Evolutionary conservation across 2,797 vertebrate species (phyloP).

Genomic region (Microctenopoma stevenorrisi): DNA sequence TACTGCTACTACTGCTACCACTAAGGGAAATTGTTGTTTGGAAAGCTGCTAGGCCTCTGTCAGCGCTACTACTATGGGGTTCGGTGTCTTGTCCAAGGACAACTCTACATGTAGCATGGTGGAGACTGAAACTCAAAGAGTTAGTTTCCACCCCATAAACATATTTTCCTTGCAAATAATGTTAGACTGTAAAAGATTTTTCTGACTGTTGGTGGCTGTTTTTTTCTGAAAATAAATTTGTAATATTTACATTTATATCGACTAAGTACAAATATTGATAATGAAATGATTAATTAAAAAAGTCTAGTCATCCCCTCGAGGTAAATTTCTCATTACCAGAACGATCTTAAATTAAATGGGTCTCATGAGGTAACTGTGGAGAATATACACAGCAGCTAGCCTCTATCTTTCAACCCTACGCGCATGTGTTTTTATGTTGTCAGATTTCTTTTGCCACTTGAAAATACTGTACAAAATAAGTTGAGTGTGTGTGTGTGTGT

Average conservation of each 20-base stretch:
- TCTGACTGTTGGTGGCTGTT: not conserved
- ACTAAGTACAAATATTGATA: not conserved
- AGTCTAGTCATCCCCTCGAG: conserved; percentile 10
- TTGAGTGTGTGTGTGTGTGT: no score
- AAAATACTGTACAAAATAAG: no score
- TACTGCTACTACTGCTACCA: no score
- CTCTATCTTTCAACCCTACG: conserved; percentile 8
- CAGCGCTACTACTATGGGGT: no score
- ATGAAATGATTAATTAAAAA: conserved; percentile 19
- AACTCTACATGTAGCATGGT: no score
- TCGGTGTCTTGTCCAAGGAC: no score
- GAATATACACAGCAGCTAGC: conserved; percentile 14
- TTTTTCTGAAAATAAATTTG: not conserved
- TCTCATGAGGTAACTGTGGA: conserved; percentile 24
- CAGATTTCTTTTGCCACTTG: no score
- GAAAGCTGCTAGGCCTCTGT: no score
- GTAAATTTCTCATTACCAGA: conserved; percentile 1
- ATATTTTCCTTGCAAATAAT: conserved; percentile 10
- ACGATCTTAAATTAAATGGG: conserved; percentile 15
- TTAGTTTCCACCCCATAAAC: no score
- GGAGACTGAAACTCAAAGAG: no score
- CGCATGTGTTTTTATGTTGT: not conserved
- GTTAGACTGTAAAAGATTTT: not conserved
- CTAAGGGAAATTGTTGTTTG: no score
- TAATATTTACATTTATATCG: conserved; percentile 5